Base-by-base conservation (phyloP, 2,888 invertebrate species). In the Lasioglossum oenotherae region DNA sequence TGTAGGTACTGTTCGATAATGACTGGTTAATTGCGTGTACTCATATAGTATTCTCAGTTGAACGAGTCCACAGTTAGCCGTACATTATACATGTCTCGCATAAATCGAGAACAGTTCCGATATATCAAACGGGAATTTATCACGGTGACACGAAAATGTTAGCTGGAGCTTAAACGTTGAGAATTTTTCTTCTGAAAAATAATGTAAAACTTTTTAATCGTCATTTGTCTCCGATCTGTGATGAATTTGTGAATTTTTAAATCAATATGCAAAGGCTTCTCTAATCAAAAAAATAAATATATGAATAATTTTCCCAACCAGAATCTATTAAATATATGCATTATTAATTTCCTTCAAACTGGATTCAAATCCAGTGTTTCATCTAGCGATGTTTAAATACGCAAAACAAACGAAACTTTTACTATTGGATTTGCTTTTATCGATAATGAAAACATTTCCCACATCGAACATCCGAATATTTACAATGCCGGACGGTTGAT, bases 1-100 rank as follows among this genome's bases (percentile, higher is more conserved):
- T 31, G 23, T 64, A 76, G 19, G 23, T 64, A 64, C 31, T 44
- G 64, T 46, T 23, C 64, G 27, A 23, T 64, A 76, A 76, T 64
- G 60, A 76, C 19, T 41, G 14, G 12, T 76, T 76, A 64, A 64
- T 44, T 44, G 31, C 19, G 23, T 76, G 44, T 57, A 23, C 31
- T 76, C 44, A 44, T 46, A 64, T 27, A 64, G 31, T 27, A 27
- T 44, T 64, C 27, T 41, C 44, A 64, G 76, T 12, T 19, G 64
- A 31, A 44, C 14, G 57, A 46, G 41, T 44, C 57, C 27, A 75
- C 41, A 19, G 27, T 75, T 53, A 35, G 27, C 31, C 31, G 16
- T 31, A 23, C 44, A 31, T 60, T 60, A 64, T 46, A 19, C 27
- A 64, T 64, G 27, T 3, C 60, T 19, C 38, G 60, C 41, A 6